Base-by-base conservation (phyloP, 2,113 vertebrate genomes). In the Ammodytes marinus region DNA sequence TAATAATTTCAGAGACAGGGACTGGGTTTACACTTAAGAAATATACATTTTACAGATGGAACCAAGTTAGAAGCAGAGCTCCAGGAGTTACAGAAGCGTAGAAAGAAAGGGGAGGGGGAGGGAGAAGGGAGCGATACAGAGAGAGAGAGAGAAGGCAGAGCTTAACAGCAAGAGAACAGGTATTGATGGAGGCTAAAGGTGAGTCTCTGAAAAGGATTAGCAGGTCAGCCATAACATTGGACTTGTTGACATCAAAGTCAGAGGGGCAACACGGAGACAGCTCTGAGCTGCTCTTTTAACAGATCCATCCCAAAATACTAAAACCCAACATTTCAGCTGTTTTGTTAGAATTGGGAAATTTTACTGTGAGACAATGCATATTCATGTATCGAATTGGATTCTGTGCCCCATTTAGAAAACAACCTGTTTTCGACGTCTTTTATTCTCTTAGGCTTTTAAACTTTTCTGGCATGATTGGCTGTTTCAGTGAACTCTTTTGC, bases 151-250 rank as follows among this genome's bases (percentile, higher is more conserved):
- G 76, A 74, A 61, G 45, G 17, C 47, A 53, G 19, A 76, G 70
- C 74, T 66, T 27, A 75, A 54, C 65, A 11, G 37, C 3, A 50
- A 75, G 39, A 59, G n/a, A 69, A 42, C 64, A 79, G 64, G 83
- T 87, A 83, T 75, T 50, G 75, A 40, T 60, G 65, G 71, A 82
- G 66, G 79, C 15, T 75, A 81, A 86, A 89, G 79, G 71, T 71
- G 69, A 76, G 27, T 52, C 49, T 82, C 64, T 76, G 37, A n/a
- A 64, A 37, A 43, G 69, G 81, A 84, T 90, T 71, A 91, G 57
- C 77, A 54, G 81, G 53, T 88, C 82, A 76, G 50, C 52, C 55
- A 7, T 67, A 63, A 82, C 75, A 78, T 0, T 50, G 67, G 53
- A 66, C 77, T 59, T 66, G 64, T 88, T 82, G 67, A 84, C 59